These are phyloP conservation scores for Bugulina stolonifera DNA, from an alignment of 2,888 invertebrate genomes.

Conservation along the genomic window DNA sequence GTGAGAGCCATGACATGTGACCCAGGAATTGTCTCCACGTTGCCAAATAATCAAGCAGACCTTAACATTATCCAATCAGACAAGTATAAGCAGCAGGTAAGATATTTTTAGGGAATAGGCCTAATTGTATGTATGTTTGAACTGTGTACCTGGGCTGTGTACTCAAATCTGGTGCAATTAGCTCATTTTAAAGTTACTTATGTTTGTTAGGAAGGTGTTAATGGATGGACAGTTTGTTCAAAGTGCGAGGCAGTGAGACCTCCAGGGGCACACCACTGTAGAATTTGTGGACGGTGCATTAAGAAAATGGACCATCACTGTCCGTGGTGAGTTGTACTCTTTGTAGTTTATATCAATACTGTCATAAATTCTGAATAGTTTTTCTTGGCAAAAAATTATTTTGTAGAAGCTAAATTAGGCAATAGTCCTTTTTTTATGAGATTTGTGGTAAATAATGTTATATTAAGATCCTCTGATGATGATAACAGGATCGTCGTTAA, in stretches of 20 bases:
- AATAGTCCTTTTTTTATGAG: too few relatives aligned
- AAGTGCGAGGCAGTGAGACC: constrained; percentile 75
- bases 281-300: constrained; percentile 50
- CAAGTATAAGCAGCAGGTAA: constrained; percentile 15
- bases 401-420: too few relatives aligned
- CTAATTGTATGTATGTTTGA: too few relatives aligned
- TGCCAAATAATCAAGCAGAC: constrained; percentile 32
- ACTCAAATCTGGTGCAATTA: too few relatives aligned
- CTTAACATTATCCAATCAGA: constrained; percentile 1
- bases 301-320: constrained; percentile 53
- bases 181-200: too few relatives aligned
- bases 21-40: constrained; percentile 77
- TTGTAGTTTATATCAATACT: too few relatives aligned
- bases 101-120: neutral
- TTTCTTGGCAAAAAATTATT: too few relatives aligned
- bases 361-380: too few relatives aligned
- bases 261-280: constrained; percentile 77
- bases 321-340: constrained; percentile 51
- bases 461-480: too few relatives aligned
- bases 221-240: constrained; percentile 67
- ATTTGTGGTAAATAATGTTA: too few relatives aligned
- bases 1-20: constrained; percentile 80
- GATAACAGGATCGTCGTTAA: too few relatives aligned
- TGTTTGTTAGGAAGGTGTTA: constrained; percentile 25
- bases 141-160: too few relatives aligned